Conservation (phyloP, 2,888 invertebrate species). For the Stenurella melanura region DNA sequence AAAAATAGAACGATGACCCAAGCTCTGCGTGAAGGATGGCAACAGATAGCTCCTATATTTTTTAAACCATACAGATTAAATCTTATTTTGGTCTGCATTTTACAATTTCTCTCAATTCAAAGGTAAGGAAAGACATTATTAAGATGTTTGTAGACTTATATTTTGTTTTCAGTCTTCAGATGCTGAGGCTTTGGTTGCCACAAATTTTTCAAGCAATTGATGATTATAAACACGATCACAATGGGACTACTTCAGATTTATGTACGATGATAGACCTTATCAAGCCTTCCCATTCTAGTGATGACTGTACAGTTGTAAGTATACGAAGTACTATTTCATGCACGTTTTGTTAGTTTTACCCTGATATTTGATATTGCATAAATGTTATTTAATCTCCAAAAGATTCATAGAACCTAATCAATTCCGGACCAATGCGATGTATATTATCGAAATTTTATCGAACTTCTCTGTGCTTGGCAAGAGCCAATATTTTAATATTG, state of each 20-base stretch:
- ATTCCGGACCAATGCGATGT: no score
- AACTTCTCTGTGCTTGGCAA: no score
- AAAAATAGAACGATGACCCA: slow-evolving; percentile 67
- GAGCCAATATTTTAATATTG: no score
- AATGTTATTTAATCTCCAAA: no score
- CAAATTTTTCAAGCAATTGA: slow-evolving; percentile 85
- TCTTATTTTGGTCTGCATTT: slow-evolving; percentile 76
- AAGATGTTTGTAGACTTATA: background rate
- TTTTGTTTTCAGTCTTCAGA: slow-evolving; percentile 76
- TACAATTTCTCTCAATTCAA: slow-evolving; percentile 80
- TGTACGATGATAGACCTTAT: slow-evolving; percentile 73
- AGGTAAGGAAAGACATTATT: slow-evolving; percentile 74
- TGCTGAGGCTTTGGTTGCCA: slow-evolving; percentile 87
- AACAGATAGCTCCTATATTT: slow-evolving; percentile 80
- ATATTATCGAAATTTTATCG: no score
- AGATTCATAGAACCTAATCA: no score
- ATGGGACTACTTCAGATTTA: slow-evolving; percentile 61
- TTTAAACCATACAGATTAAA: slow-evolving; percentile 77
- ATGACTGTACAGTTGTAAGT: slow-evolving; percentile 54
- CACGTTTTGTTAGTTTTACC: no score
- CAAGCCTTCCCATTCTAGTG: slow-evolving; percentile 27
- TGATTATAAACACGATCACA: slow-evolving; percentile 62
- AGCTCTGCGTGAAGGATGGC: slow-evolving; percentile 77
- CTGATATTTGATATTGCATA: no score
- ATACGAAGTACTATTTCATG: background rate